phyloP scores from a whole-genome alignment of 2,113 vertebrate genomes.

The Myotis yumanensis region DNA sequence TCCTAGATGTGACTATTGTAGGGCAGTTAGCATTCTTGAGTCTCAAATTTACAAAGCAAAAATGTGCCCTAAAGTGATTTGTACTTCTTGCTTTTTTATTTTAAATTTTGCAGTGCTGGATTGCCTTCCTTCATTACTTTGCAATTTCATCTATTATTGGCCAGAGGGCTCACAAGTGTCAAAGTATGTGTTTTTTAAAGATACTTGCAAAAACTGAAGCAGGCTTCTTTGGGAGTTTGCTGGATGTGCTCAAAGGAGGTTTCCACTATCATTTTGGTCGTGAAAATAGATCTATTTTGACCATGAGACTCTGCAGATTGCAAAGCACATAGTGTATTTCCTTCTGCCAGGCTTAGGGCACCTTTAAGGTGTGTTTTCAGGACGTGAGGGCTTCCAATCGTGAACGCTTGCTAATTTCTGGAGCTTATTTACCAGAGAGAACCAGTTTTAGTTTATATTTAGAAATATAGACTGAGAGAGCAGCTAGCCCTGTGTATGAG shows the following conservation, averaged over 20 bases:
- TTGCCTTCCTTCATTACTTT: conserved; percentile 35
- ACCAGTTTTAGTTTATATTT: background rate
- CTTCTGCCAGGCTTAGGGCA: background rate
- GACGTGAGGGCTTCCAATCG: background rate
- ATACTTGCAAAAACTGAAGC: background rate
- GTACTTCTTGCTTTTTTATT: conserved; percentile 50
- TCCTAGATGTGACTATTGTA: conserved; percentile 10
- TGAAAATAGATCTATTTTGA: background rate
- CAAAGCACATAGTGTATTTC: background rate
- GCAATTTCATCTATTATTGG: conserved; percentile 40
- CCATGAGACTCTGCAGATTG: background rate
- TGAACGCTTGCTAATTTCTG: background rate
- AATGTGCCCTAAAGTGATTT: conserved; percentile 42
- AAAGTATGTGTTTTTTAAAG: background rate
- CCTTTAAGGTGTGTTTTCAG: background rate
- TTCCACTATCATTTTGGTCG: background rate
- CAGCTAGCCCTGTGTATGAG: background rate
- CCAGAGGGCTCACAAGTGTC: background rate
- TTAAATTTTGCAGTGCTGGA: background rate
- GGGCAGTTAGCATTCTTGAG: conserved; percentile 2
- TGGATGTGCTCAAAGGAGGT: background rate
- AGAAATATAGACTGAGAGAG: background rate
- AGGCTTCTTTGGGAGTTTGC: background rate
- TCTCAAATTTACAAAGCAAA: conserved; percentile 58
- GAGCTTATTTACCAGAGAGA: background rate